These are phyloP conservation scores for Carcina quercana DNA, from an alignment of 2,888 invertebrate species.

Conservation along the genomic window DNA sequence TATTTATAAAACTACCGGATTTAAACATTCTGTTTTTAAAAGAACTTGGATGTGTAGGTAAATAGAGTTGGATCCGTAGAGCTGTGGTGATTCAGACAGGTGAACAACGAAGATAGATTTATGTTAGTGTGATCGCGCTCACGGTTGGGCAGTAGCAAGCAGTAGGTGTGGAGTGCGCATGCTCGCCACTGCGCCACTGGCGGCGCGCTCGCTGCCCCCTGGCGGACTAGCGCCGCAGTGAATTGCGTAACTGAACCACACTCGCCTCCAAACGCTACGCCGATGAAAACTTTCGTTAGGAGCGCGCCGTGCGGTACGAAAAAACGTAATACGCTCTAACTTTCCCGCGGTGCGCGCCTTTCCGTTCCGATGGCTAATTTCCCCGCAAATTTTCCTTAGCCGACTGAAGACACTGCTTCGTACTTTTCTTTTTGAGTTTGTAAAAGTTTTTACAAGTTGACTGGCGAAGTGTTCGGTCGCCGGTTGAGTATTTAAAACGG, in stretches of 20 bases:
- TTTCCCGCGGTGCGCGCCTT: conserved; percentile 54
- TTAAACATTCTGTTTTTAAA: no score
- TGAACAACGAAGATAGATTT: conserved; percentile 35
- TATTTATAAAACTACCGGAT: no score
- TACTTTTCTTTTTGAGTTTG: conserved; percentile 40
- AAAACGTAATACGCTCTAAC: conserved; percentile 54
- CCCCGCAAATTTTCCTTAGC: conserved; percentile 18
- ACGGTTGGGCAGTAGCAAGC: background rate
- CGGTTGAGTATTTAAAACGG: conserved; percentile 42
- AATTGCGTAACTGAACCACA: conserved; percentile 72
- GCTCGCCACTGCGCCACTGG: conserved; percentile 71
- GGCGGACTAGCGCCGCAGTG: conserved; percentile 64
- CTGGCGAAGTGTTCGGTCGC: conserved; percentile 49
- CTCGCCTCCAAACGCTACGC: conserved; percentile 58
- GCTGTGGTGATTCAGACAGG: no score
- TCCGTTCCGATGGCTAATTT: conserved; percentile 17
- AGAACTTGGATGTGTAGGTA: no score
- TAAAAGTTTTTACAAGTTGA: conserved; percentile 49
- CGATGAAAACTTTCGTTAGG: conserved; percentile 58
- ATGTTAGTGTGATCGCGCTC: conserved; percentile 25
- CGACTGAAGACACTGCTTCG: conserved; percentile 24
- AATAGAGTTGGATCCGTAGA: no score
- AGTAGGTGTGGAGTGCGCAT: conserved; percentile 47
- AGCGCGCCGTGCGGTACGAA: conserved; percentile 53
- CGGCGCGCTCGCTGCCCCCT: conserved; percentile 67